phyloP scores from a whole-genome alignment of 2,797 vertebrate genomes.

The Ptychadena robeensis region DNA sequence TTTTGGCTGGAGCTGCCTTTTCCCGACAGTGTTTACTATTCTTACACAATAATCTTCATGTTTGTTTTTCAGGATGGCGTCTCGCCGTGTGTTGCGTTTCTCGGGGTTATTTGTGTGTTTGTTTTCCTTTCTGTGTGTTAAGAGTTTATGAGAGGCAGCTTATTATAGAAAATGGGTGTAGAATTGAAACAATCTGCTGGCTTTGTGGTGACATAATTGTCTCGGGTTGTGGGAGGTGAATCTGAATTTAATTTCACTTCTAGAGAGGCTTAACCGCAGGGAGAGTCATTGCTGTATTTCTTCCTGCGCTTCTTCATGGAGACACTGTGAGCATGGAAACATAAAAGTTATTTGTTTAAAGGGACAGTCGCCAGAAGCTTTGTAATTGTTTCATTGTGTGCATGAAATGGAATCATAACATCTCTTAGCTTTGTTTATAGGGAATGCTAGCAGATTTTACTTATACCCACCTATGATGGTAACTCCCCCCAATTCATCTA shows the following conservation, averaged over 20 bases:
- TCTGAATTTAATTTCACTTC: constrained; percentile 2
- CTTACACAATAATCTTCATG: no score
- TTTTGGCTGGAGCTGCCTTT: no score
- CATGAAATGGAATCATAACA: no score
- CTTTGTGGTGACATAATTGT: constrained; percentile 32
- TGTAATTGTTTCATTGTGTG: no score
- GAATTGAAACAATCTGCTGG: constrained; percentile 29
- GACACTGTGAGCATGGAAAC: not conserved
- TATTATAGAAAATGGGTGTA: constrained; percentile 3
- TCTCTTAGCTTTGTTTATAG: no score
- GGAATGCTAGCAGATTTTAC: no score
- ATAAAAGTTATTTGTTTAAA: not conserved
- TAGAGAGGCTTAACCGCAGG: constrained; percentile 14
- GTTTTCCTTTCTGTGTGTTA: not conserved
- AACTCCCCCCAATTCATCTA: no score
- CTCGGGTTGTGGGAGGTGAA: not conserved
- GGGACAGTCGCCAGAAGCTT: not conserved
- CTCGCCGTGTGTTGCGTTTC: not conserved
- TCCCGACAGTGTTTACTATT: no score
- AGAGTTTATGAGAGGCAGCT: not conserved
- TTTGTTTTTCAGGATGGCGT: no score
- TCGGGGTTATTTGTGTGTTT: not conserved
- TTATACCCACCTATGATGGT: no score
- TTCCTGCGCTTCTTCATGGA: not conserved
- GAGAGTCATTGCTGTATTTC: not conserved